These are phyloP conservation scores for Galerucella pusilla DNA, from an alignment of 2,888 invertebrate species.

Conservation along the genomic window DNA sequence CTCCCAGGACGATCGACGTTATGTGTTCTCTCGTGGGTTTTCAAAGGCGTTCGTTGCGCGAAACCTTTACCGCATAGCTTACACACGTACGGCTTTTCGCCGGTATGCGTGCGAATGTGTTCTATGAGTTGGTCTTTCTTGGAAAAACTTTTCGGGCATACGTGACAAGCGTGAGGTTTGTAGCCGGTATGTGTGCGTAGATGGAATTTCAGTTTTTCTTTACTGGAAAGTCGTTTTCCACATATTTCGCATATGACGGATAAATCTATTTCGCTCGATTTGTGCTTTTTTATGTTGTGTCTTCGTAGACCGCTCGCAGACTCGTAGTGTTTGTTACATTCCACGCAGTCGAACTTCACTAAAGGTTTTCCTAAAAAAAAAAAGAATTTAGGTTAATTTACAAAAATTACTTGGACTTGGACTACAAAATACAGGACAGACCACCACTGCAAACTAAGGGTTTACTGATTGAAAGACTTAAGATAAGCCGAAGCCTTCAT, in stretches of 20 bases:
- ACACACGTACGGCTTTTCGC: constrained; percentile 62
- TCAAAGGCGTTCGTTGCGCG: constrained; percentile 69
- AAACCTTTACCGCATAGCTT: constrained; percentile 60
- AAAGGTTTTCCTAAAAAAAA: constrained; percentile 48
- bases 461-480: no score
- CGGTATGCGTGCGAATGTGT: constrained; percentile 56
- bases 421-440: no score
- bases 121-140: constrained; percentile 62
- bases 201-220: constrained; percentile 60
- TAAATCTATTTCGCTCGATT: constrained; percentile 62
- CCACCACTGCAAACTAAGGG: no score
- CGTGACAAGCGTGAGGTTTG: constrained; percentile 64
- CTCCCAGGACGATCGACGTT: constrained; percentile 36
- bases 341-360: constrained; percentile 63
- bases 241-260: constrained; percentile 57
- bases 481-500: no score
- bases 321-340: constrained; percentile 64
- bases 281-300: constrained; percentile 60
- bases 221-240: constrained; percentile 50
- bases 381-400: neutral
- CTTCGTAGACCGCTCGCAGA: constrained; percentile 58
- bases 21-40: constrained; percentile 39
- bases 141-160: constrained; percentile 67
- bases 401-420: no score
- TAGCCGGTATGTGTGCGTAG: constrained; percentile 67